Evolutionary conservation across 2,888 invertebrate species (phyloP).

Genomic region (Melanostoma mellinum): DNA sequence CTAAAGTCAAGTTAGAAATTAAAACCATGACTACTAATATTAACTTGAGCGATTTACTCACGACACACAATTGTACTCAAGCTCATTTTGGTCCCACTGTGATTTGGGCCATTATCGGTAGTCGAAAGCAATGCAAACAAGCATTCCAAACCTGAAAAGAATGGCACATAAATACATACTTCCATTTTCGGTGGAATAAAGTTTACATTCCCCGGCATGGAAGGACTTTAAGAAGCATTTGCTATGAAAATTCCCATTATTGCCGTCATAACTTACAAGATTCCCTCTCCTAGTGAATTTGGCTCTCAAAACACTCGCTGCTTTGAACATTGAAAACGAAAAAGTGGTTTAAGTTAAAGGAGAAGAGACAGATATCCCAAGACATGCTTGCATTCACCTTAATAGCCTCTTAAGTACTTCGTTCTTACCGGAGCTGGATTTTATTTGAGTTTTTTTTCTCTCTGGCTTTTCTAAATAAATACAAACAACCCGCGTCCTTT

Average conservation of each 20-base stretch:
- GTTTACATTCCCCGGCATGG: slow-evolving; percentile 37
- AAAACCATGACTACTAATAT: slow-evolving; percentile 34
- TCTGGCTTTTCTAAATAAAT: slow-evolving; percentile 14
- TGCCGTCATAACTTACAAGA: slow-evolving; percentile 70
- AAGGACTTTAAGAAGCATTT: slow-evolving; percentile 57
- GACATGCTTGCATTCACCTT: slow-evolving; percentile 50
- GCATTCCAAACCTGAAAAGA: slow-evolving; percentile 6
- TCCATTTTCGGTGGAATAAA: slow-evolving; percentile 66
- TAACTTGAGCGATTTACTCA: neutral
- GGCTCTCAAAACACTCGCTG: slow-evolving; percentile 28
- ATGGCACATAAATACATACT: slow-evolving; percentile 66
- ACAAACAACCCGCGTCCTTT: neutral
- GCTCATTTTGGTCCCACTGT: slow-evolving; percentile 48
- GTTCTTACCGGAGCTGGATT: neutral
- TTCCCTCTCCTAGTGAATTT: slow-evolving; percentile 48
- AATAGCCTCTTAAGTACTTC: slow-evolving; percentile 41
- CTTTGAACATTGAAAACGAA: slow-evolving; percentile 30
- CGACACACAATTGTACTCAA: too few relatives aligned
- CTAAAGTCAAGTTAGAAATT: too few relatives aligned
- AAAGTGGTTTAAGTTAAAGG: slow-evolving; percentile 43
- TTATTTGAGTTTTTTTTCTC: neutral
- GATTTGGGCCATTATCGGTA: neutral
- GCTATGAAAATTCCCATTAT: slow-evolving; percentile 66
- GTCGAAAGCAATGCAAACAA: slow-evolving; percentile 22
- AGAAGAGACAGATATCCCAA: slow-evolving; percentile 43